A percentile compares a stretch with the other conserved stretches of the same genome.
Evolutionary conservation across 2,797 vertebrate species (phyloP).

Genomic region (Xerus rutilus): DNA sequence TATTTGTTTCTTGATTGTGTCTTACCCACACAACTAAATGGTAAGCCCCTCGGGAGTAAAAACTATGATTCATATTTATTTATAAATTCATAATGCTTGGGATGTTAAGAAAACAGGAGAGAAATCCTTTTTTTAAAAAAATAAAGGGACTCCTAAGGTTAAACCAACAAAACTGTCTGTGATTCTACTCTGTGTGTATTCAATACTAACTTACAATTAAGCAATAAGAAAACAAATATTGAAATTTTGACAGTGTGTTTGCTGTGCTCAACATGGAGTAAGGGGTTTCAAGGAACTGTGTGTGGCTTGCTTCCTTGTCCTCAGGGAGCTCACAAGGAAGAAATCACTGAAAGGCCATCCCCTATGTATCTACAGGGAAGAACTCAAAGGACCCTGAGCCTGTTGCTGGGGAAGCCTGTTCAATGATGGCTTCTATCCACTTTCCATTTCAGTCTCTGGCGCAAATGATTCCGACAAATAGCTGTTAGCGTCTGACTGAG

Average conservation of each 20-base stretch:
- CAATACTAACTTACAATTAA: constrained; percentile 5
- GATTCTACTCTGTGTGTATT: constrained; percentile 25
- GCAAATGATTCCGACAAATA: constrained; percentile 54
- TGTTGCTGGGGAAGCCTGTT: neutral
- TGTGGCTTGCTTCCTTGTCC: neutral
- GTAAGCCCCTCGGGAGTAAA: constrained; percentile 36
- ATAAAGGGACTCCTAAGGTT: constrained; percentile 48
- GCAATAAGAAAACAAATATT: constrained; percentile 46
- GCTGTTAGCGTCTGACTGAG: constrained; percentile 36
- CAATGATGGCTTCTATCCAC: constrained; percentile 55
- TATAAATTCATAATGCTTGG: neutral
- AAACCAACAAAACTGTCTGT: constrained; percentile 55
- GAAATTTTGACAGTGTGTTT: constrained; percentile 24
- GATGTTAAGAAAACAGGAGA: constrained; percentile 43
- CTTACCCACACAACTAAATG: neutral
- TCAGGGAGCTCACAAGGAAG: neutral
- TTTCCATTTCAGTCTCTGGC: constrained; percentile 69
- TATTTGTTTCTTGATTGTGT: neutral
- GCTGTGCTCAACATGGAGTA: neutral
- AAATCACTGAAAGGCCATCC: neutral
- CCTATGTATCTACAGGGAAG: neutral
- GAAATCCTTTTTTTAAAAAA: constrained; percentile 9
- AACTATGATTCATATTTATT: constrained; percentile 42
- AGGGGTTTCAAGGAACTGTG: neutral
- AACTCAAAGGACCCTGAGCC: neutral